Evolutionary conservation across 2,888 invertebrate genomes (phyloP), one percentile per base, ranked within the genome.

Genomic region (Apantesis nais): DNA sequence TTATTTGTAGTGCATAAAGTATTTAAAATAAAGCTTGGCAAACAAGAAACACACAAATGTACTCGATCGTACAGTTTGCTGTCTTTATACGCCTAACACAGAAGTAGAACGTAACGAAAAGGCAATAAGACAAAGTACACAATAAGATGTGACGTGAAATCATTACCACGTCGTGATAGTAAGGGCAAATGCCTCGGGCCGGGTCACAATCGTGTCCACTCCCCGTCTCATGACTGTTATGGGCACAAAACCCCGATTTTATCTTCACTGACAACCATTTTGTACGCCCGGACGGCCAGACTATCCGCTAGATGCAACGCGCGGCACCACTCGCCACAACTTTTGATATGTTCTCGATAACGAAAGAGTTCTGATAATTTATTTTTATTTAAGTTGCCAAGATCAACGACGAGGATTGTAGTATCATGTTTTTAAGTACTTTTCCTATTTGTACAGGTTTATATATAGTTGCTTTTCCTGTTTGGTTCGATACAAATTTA

Each of bases 171-270:
- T 83, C 87, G 87, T 86, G 88, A 87, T 86, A 84, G 85, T 73
- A 80, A 83, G 88, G 84, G 85, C 88, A 86, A 84, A 68, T 71
- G 85, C 83, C 85, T 66, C 80, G 77, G 71, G 85, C 71, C 75
- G 81, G 88, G 87, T 83, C 85, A 83, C 79, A 76, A 73, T 87
- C 84, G 87, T 88, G 88, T 85, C 85, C 86, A 83, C 78, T 78
- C 78, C 77, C 80, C 77, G 78, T 70, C 78, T 73, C 78, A 77
- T 79, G 81, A 83, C 84, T 84, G 84, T 85, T 86, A 86, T 76
- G 81, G 83, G 69, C 78, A 81, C 79, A 83, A 80, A 78, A 76
- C 79, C 62, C 75, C 74, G 89, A 89, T 89, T 83, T 87, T 88
- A 89, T 89, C 88, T 82, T 66, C 66, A 78, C 76, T 84, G 83